phyloP scores from a whole-genome alignment of 1,140 invertebrate genomes.

The Tetranychus cinnabarinus region DNA sequence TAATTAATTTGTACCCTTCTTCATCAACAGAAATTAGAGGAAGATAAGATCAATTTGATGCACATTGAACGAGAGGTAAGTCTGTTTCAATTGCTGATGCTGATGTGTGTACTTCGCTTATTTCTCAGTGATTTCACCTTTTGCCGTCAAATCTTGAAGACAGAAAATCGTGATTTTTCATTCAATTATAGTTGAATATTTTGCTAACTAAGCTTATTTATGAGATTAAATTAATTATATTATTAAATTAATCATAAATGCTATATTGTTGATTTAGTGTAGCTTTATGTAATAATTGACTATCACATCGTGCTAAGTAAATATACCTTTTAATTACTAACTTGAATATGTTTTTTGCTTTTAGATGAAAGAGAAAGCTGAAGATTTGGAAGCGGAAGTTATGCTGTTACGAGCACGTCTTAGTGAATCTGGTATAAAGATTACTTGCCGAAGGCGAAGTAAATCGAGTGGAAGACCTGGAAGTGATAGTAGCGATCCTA shows the following conservation, averaged over 20 bases:
- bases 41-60: slow-evolving; percentile 45
- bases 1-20: slow-evolving; percentile 3
- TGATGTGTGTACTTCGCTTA: not conserved
- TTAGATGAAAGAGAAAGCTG: slow-evolving; percentile 13
- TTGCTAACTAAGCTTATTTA: no score
- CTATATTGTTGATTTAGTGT: no score
- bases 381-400: slow-evolving; percentile 11
- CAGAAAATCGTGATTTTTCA: no score
- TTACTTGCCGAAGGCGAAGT: not conserved
- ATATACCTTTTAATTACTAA: no score
- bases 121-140: no score
- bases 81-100: not conserved
- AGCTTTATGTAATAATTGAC: no score
- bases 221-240: no score
- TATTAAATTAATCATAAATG: no score
- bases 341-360: no score
- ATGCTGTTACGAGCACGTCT: slow-evolving; percentile 1
- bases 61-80: slow-evolving; percentile 39
- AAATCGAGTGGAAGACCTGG: not conserved
- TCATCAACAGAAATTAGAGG: slow-evolving; percentile 38
- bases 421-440: not conserved
- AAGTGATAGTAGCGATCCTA: slow-evolving; percentile 1
- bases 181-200: no score
- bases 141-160: no score
- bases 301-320: no score